Evolutionary conservation across 2,888 invertebrate species (phyloP).

Genomic region (Sthenelais limicola): DNA sequence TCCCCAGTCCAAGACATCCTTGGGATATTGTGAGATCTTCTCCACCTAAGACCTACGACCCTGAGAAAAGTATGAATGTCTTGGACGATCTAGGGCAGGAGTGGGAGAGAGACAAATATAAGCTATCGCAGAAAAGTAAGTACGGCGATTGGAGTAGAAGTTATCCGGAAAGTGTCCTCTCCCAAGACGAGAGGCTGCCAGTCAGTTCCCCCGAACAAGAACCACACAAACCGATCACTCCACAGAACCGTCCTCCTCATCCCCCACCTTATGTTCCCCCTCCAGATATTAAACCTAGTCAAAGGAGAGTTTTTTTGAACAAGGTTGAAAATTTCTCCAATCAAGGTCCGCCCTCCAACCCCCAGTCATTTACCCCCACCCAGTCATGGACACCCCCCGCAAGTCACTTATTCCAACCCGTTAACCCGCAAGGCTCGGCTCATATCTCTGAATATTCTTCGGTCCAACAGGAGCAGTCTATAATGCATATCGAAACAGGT

Average conservation of each 20-base stretch:
- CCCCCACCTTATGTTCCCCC: constrained; percentile 26
- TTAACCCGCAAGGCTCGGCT: neutral
- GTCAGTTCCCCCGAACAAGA: neutral
- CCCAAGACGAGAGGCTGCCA: too few species aligned
- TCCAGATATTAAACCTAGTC: constrained; percentile 8
- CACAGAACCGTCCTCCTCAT: constrained; percentile 6
- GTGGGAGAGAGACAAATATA: constrained; percentile 43
- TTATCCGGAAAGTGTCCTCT: neutral
- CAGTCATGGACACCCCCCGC: neutral
- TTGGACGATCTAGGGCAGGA: constrained; percentile 41
- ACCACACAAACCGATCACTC: neutral
- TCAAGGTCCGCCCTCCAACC: neutral
- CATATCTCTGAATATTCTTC: constrained; percentile 5
- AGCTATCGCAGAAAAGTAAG: constrained; percentile 6
- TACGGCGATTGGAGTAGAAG: neutral
- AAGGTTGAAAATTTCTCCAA: too few species aligned
- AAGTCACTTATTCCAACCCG: neutral
- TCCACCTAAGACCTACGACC: constrained; percentile 28
- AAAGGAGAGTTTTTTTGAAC: too few species aligned
- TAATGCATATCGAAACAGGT: constrained; percentile 15
- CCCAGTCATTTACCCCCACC: neutral
- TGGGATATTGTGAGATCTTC: constrained; percentile 36
- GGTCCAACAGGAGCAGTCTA: constrained; percentile 23
- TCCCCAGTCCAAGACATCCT: neutral
- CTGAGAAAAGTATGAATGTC: constrained; percentile 27